phyloP scores from a whole-genome alignment of 2,797 vertebrate species.

The Microchirus variegatus region DNA sequence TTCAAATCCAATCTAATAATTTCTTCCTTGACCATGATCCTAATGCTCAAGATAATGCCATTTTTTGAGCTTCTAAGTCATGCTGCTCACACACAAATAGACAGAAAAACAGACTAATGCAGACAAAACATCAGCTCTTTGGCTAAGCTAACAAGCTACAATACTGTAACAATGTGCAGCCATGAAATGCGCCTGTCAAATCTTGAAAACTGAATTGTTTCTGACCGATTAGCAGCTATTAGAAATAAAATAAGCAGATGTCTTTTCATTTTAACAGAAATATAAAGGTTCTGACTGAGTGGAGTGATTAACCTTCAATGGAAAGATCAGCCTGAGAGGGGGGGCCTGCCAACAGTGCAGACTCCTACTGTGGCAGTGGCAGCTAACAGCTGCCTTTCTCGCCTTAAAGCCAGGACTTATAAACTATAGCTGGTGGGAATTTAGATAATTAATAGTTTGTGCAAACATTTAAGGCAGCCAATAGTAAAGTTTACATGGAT shows the following conservation, averaged over 20 bases:
- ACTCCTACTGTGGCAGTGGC: conserved; percentile 72
- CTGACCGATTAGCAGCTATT: conserved; percentile 36
- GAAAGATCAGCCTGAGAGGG: conserved; percentile 82
- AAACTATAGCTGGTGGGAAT: conserved; percentile 34
- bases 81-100: too few relatives aligned
- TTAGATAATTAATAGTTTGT: conserved; percentile 13
- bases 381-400: conserved; percentile 64
- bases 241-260: conserved; percentile 42
- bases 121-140: too few relatives aligned
- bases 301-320: conserved; percentile 85
- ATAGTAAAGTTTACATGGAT: background rate
- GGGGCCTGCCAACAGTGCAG: conserved; percentile 70
- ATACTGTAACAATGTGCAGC: too few relatives aligned
- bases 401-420: conserved; percentile 37
- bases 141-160: too few relatives aligned
- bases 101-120: too few relatives aligned
- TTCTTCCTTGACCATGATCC: too few relatives aligned
- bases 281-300: conserved; percentile 54
- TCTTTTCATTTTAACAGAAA: conserved; percentile 46
- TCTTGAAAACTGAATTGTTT: background rate
- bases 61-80: too few relatives aligned
- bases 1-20: too few relatives aligned
- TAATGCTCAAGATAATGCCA: too few relatives aligned
- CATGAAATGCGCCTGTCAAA: too few relatives aligned
- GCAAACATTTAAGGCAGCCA: background rate